Evolutionary conservation across 2,797 vertebrate genomes (phyloP).

Genomic region (Alcedo quadribrachys): DNA sequence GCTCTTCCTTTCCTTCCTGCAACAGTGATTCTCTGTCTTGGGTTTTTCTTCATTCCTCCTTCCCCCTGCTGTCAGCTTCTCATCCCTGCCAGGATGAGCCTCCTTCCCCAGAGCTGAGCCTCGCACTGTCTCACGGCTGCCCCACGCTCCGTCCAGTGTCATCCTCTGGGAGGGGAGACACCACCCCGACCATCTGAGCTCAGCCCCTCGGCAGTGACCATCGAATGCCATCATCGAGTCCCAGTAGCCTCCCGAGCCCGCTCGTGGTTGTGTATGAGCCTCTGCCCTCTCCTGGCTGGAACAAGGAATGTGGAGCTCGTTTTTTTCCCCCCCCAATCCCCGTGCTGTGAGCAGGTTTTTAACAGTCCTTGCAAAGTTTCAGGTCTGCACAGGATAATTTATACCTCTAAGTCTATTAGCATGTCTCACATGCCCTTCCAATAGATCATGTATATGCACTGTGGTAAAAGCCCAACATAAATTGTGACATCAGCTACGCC

Average conservation of each 20-base stretch:
- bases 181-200: not conserved
- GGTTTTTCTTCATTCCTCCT: not conserved
- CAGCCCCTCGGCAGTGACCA: not conserved
- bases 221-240: fast-evolving
- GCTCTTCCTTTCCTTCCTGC: not conserved
- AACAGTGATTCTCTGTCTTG: not conserved
- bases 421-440: not conserved
- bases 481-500: fast-evolving
- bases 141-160: not conserved
- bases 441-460: fast-evolving
- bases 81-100: not conserved
- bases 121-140: not conserved
- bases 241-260: not conserved
- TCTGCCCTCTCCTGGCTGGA: slow-evolving; percentile 51
- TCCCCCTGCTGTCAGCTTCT: not conserved
- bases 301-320: not conserved
- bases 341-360: not conserved
- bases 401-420: not conserved
- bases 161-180: fast-evolving
- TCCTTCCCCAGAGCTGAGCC: not conserved
- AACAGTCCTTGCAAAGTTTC: not conserved
- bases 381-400: too few species aligned
- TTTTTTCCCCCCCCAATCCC: not conserved
- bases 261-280: not conserved
- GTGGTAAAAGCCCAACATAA: not conserved